phyloP scores from a whole-genome alignment of 2,797 vertebrate species.

The Pangasius mekongensis region DNA sequence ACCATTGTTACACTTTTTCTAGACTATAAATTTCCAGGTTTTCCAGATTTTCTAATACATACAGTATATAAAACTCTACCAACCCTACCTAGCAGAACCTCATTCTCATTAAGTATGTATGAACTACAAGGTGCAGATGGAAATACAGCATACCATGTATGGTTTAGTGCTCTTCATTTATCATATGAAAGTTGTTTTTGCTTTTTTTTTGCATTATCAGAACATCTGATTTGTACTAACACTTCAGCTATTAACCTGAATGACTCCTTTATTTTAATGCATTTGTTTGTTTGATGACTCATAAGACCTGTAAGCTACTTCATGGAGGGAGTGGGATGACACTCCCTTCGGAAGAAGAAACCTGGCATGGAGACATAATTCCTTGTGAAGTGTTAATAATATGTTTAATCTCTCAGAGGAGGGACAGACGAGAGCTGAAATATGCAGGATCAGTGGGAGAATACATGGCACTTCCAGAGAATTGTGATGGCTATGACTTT shows the following conservation, averaged over 20 bases:
- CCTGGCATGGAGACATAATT: slow-evolving; percentile 66
- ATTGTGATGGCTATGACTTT: neutral
- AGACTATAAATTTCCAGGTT: neutral
- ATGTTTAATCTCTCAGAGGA: slow-evolving; percentile 59
- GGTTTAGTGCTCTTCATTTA: neutral
- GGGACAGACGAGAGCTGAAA: slow-evolving; percentile 56
- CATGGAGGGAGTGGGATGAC: slow-evolving; percentile 52
- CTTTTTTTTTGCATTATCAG: neutral
- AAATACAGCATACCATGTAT: neutral
- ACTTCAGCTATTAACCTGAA: neutral
- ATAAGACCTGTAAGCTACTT: slow-evolving; percentile 2
- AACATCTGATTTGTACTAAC: neutral
- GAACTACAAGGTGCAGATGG: neutral
- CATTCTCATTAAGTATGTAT: neutral
- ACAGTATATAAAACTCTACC: neutral
- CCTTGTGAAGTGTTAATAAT: slow-evolving; percentile 72
- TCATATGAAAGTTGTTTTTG: neutral
- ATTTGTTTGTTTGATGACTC: slow-evolving; percentile 27
- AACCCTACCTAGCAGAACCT: neutral
- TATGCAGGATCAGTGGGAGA: slow-evolving; percentile 46
- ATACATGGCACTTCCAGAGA: slow-evolving; percentile 11
- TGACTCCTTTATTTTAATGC: neutral
- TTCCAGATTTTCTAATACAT: neutral
- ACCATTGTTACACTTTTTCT: neutral
- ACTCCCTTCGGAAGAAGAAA: slow-evolving; percentile 74